Base-by-base conservation (phyloP, 1,140 invertebrate genomes). In the Achatina immaculata region DNA sequence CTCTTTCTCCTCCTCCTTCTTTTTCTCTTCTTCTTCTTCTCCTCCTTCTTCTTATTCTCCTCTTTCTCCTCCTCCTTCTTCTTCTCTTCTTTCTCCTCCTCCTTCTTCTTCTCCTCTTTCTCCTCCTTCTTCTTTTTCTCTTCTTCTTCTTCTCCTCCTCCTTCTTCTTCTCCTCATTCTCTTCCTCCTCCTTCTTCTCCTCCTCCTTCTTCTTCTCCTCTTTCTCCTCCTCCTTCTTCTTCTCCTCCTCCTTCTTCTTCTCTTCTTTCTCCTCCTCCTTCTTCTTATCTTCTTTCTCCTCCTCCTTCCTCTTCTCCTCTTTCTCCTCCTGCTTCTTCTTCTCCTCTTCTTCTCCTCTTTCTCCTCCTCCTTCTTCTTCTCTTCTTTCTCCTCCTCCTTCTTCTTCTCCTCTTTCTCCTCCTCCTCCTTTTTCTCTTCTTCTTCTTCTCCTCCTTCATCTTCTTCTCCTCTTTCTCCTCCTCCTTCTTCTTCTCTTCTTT, bases 1-100 rank as follows among this genome's bases (percentile, higher is more conserved):
- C 34, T 71, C 68, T 71, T 21, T 71, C 68, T 71, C 34, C 34
- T 40, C 34, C 34, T 71, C 68, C 34, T 21, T 71, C n/a, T 28
- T 40, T 24, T 72, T 38, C 31, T n/a, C 36, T 38, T 72, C 19
- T 40, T 14, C 24, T 72, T 36, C 45, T 48, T 11, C 19, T 7
- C 45, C 45, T 7, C 7, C 19, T 7, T 48, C 45, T 48, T 7
- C 45, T 48, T 19, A 48, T 48, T 48, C 45, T 48, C 45, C 19
- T 19, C 19, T 48, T 19, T 48, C 7, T 48, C 24, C 21, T 40
- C 36, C 4, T 40, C 19, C 24, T 36, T 36, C 24, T 19, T 72
- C 24, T 24, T 40, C 21, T 72, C 38, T 16, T 40, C 36, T 36
- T 24, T 34, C 24, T 34, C 36, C 38, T 34, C 9, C 19, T 38